A percentile compares a stretch with the other conserved stretches of the same genome.
These are phyloP conservation scores for Anneissia japonica DNA, from an alignment of 35 echinoderm and acorn worm species.

Conservation along the genomic window DNA sequence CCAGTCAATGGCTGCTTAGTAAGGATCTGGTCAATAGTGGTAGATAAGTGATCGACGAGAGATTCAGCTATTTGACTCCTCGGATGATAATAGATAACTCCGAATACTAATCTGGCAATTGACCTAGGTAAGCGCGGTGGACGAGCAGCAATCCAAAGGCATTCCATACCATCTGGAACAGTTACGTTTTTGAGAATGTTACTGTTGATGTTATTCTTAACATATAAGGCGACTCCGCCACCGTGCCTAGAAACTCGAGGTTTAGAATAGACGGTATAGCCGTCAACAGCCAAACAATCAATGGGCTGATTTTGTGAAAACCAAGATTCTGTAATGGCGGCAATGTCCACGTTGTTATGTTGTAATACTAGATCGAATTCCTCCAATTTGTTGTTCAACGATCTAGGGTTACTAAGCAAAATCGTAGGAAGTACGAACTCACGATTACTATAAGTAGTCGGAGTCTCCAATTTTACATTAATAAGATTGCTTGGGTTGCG, in stretches of 20 bases:
- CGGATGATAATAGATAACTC: constrained; percentile 12
- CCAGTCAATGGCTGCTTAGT: constrained; percentile 18
- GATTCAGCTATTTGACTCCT: constrained; percentile 1
- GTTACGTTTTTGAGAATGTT: too few relatives aligned
- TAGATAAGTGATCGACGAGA: constrained; percentile 5
- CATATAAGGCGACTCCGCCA: background rate
- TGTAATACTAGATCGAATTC: constrained; percentile 12
- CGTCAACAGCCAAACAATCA: background rate
- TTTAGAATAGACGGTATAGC: constrained; percentile 11
- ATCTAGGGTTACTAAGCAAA: constrained; percentile 19
- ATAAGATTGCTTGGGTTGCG: background rate
- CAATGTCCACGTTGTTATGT: constrained; percentile 25
- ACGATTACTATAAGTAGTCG: background rate
- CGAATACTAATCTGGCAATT: background rate
- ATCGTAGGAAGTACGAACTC: background rate
- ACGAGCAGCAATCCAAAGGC: constrained; percentile 5
- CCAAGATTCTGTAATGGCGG: constrained; percentile 22
- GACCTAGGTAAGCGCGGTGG: background rate
- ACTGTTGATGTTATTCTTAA: too few relatives aligned
- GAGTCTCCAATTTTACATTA: background rate
- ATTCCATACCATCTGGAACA: too few relatives aligned
- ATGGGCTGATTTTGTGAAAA: background rate
- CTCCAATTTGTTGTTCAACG: constrained; percentile 33
- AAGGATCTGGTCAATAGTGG: constrained; percentile 1
- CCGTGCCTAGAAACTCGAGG: background rate